phyloP scores from a whole-genome alignment of 2,888 invertebrate genomes.

The Drosophila quasianomalipes region DNA sequence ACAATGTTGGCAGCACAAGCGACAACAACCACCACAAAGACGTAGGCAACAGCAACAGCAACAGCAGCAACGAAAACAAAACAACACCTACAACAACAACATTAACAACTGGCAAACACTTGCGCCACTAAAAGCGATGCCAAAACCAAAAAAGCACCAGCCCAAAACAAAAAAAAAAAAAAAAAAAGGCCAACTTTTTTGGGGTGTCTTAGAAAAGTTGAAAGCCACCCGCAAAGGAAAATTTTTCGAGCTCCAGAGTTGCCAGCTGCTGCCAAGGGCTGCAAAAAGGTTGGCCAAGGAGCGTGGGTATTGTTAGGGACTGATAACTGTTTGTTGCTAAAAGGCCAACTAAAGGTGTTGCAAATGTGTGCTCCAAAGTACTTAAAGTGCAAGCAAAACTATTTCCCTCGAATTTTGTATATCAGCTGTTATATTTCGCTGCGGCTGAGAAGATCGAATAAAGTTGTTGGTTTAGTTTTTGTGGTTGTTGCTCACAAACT shows the following conservation, averaged over 20 bases:
- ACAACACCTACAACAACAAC: constrained; percentile 27
- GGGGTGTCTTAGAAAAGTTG: constrained; percentile 47
- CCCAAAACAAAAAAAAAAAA: constrained; percentile 15
- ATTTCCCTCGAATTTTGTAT: constrained; percentile 56
- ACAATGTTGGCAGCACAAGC: constrained; percentile 25
- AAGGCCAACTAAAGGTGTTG: constrained; percentile 70
- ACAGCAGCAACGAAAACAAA: constrained; percentile 13
- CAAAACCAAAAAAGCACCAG: constrained; percentile 16
- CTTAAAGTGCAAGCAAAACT: constrained; percentile 70
- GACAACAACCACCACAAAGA: constrained; percentile 21
- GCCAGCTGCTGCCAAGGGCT: constrained; percentile 46
- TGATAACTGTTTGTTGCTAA: constrained; percentile 40
- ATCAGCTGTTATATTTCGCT: constrained; percentile 32
- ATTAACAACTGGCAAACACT: constrained; percentile 44
- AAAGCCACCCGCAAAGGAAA: constrained; percentile 49
- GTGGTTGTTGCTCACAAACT: constrained; percentile 34
- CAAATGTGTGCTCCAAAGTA: constrained; percentile 64
- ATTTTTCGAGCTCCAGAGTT: constrained; percentile 42
- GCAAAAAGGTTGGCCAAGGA: neutral
- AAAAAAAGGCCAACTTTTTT: constrained; percentile 37
- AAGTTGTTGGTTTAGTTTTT: constrained; percentile 44
- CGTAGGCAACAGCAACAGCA: constrained; percentile 24
- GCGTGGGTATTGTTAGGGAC: neutral
- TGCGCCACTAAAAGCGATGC: constrained; percentile 41
- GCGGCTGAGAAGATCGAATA: constrained; percentile 63